Conservation (phyloP, 1,140 invertebrate genomes). For the Dinothrombium tinctorium region DNA sequence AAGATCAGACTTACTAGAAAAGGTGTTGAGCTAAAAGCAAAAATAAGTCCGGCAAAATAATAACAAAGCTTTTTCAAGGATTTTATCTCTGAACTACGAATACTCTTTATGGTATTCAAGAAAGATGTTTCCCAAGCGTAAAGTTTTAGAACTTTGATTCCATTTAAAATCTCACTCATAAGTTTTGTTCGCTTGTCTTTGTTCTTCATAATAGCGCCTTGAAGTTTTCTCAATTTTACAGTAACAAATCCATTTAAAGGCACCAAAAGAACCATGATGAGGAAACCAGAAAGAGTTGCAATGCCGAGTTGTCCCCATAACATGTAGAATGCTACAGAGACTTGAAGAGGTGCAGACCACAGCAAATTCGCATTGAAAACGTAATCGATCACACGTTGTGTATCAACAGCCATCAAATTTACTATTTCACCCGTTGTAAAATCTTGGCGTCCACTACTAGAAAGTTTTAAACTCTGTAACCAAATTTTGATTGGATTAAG, state of each 20-base stretch:
- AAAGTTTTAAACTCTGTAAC: constrained; percentile 8
- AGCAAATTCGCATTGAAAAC: constrained; percentile 12
- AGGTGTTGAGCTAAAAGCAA: constrained; percentile 12
- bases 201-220: constrained; percentile 21
- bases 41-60: constrained; percentile 6
- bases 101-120: constrained; percentile 1
- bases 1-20: constrained; percentile 15
- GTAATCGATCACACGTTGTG: constrained; percentile 8
- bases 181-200: constrained; percentile 23
- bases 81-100: constrained; percentile 10
- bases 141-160: constrained; percentile 50
- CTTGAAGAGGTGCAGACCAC: constrained; percentile 18
- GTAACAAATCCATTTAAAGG: constrained; percentile 72
- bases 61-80: constrained; percentile 6
- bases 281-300: constrained; percentile 22
- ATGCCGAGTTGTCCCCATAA: constrained; percentile 20
- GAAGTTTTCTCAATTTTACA: constrained; percentile 37
- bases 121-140: constrained; percentile 44
- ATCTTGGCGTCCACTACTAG: constrained; percentile 11
- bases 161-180: constrained; percentile 25
- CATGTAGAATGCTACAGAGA: constrained; percentile 20
- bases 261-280: constrained; percentile 37
- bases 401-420: constrained; percentile 15
- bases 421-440: constrained; percentile 16
- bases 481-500: neutral